Conservation (phyloP, 2,888 invertebrate genomes). For the Acronicta leporina region DNA sequence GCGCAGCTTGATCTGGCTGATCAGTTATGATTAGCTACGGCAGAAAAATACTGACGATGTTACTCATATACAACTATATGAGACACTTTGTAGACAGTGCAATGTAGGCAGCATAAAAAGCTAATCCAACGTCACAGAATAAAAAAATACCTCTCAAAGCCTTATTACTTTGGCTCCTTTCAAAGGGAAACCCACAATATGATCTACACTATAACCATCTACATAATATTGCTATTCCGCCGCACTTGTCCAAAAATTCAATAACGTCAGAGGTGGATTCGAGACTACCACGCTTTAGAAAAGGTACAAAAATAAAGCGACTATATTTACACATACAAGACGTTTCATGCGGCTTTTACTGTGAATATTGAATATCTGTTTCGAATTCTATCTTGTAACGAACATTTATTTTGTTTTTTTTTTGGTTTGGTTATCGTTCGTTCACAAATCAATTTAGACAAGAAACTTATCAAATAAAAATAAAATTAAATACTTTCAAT, state of each 20-base stretch:
- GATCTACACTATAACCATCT: constrained; percentile 21
- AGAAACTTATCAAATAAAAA: too few relatives aligned
- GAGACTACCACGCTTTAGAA: constrained; percentile 5
- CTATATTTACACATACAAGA: background rate
- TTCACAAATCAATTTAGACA: too few relatives aligned
- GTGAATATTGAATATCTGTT: background rate
- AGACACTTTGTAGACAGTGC: too few relatives aligned
- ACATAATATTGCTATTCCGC: constrained; percentile 39
- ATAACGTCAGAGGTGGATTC: constrained; percentile 24
- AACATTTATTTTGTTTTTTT: too few relatives aligned
- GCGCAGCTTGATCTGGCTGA: too few relatives aligned
- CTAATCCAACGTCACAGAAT: constrained; percentile 2
- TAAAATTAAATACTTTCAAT: too few relatives aligned
- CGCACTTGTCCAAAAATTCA: constrained; percentile 39
- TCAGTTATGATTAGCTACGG: too few relatives aligned
- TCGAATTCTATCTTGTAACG: background rate
- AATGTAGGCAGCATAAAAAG: background rate
- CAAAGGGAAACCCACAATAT: constrained; percentile 33
- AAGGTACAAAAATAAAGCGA: constrained; percentile 16
- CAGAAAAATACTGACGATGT: too few relatives aligned
- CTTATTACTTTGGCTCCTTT: constrained; percentile 22
- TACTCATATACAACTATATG: too few relatives aligned
- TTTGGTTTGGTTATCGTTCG: too few relatives aligned
- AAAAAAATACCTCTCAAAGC: constrained; percentile 22
- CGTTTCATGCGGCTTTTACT: background rate